Evolutionary conservation across 2,888 invertebrate genomes (phyloP), one percentile per base, ranked within the genome.

Genomic region (Cremastobaeus sp.): DNA sequence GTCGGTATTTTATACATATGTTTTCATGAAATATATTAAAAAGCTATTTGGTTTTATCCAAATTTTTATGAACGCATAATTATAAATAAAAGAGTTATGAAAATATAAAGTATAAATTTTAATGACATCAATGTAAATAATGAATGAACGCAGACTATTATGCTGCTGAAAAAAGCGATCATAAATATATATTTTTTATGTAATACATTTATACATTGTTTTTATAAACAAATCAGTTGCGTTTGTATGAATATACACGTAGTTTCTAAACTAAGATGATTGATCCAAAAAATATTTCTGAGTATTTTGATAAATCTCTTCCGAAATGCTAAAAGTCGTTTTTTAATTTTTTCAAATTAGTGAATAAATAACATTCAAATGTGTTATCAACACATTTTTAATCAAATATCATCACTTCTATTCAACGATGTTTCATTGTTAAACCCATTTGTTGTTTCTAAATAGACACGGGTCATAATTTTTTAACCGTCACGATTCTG

Each of bases 281-380:
- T 41, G 11, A n/a, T 41, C 41, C 5, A 48, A 48, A 32, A 30
- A 32, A 18, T 18, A 41, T 37, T 8, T 17, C 28, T 59, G 57
- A 45, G 45, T 57, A 45, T 57, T 57, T 54, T 1, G 17, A 55
- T 32, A 3, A 52, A 52, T 52, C 35, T 52, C 52, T 34, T 37
- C n/a, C 6, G 11, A 37, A 32, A 32, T 18, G n/a, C 11, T 47
- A 9, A 32, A 5, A 39, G 3, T 37, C 17, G n/a, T n/a, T n/a
- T n/a, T n/a, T n/a, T n/a, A n/a, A n/a, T n/a, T n/a, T n/a, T n/a
- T n/a, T n/a, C n/a, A n/a, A n/a, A n/a, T n/a, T n/a, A n/a, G n/a
- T n/a, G n/a, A n/a, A n/a, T n/a, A n/a, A n/a, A n/a, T n/a, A n/a
- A n/a, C n/a, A n/a, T n/a, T n/a, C n/a, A n/a, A n/a, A n/a, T n/a